Evolutionary conservation across 1,140 invertebrate genomes (phyloP), one percentile per base, ranked within the genome.

Genomic region (Sesamia nonagrioides): DNA sequence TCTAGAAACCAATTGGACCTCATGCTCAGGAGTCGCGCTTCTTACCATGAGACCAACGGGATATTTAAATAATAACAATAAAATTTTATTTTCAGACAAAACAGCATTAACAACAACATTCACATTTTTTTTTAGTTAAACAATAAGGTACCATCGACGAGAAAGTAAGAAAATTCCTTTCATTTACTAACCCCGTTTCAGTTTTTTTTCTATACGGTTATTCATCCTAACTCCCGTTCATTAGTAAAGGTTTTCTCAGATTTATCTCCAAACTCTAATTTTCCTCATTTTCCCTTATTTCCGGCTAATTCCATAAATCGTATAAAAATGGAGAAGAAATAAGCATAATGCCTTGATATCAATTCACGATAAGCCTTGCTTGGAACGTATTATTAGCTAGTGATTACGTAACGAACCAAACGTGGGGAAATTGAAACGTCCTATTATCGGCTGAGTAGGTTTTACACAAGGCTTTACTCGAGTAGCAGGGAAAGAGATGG

Each of bases 391-490:
- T 63, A 63, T n/a, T n/a, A n/a, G 33, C 9, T 37, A 63, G 35
- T 63, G 60, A 63, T 63, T 63, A 42, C 60, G n/a, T 5, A 63
- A 63, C 8, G 35, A 63, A 40, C 60, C 60, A 35, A 63, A 61
- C 18, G 15, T 17, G 8, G 27, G 60, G 60, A 63, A 63, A 63
- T 63, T 63, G 60, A 63, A 63, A 63, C 60, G 45, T 37, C 60
- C 37, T 63, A 40, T 42, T 40, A 63, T 63, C 35, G 17, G 37
- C 17, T 63, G 33, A 63, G 60, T 63, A 63, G 60, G 35, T 63
- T 63, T 63, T 63, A 63, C 37, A 63, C 37, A 42, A 35, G 17
- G 60, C 60, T 63, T 42, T 63, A 42, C 37, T 63, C 17, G 33
- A 63, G 60, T 58, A 33, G 21, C 56, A 33, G 56, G 56, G 17